Evolutionary conservation across 2,113 vertebrate species (phyloP), one percentile per base, ranked within the genome.

Genomic region (Pogonocichla stellata): DNA sequence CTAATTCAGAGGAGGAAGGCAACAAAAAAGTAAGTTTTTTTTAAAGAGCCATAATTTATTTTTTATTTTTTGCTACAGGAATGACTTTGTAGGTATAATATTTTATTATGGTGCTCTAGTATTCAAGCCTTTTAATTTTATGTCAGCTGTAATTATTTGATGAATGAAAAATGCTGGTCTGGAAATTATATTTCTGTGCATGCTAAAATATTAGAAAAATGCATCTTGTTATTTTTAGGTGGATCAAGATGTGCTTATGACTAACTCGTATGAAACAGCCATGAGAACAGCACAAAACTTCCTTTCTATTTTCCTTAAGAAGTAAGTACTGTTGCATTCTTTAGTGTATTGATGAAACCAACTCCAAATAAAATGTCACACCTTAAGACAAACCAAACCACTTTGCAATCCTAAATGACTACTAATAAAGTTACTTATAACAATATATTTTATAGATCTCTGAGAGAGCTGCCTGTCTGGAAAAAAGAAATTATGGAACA

Each of bases 241-340:
- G 95, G 99, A 99, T 98, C 98, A 99, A 96, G 99, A 99, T 96
- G 98, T 99, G 78, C 97, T 99, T 86, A 99, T 99, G 91, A 99
- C 99, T 87, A 99, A 99, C 95, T 99, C 99, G 0, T 99, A 99
- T 75, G 99, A 99, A 98, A 99, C 99, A 19, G 99, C 99, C 84
- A 99, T 99, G 99, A 98, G 99, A 98, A 99, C 99, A 25, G 99
- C 99, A 81, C 99, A 99, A 97, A 99, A 99, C 95, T 99, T 99
- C 96, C 99, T 99, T 93, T 99, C 99, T 4, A 99, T 99, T 96
- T 99, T 99, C 81, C 99, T 99, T 91, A 99, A 99, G 97, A 99
- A 99, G 99, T 99, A 97, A 98, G 98, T 97, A 93, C 31, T 64
- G 18, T 73, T 90, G 70, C 10, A 12, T 66, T 81, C 23, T 69